phyloP scores from a whole-genome alignment of 2,797 vertebrate species.

The Sebastolobus altivelis region DNA sequence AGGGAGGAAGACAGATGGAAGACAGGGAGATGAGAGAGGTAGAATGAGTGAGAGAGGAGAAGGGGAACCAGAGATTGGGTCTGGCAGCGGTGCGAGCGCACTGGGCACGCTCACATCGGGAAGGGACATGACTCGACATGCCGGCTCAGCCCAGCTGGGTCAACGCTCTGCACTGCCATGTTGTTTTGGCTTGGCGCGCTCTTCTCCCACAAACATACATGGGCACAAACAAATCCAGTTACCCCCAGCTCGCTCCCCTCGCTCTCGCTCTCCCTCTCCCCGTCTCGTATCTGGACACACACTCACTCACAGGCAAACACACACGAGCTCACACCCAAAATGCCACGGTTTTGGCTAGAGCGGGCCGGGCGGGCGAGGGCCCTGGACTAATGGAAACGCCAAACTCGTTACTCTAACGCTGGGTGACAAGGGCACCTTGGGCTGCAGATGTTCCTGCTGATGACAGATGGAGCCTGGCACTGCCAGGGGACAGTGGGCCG shows the following conservation, averaged over 20 bases:
- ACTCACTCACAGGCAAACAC: slow-evolving; percentile 68
- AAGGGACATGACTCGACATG: slow-evolving; percentile 85
- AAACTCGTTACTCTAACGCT: slow-evolving; percentile 95
- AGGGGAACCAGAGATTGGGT: slow-evolving; percentile 60
- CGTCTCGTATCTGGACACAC: slow-evolving; percentile 68
- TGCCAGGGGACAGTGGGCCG: slow-evolving; percentile 86
- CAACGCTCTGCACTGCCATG: slow-evolving; percentile 79
- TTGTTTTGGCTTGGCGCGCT: slow-evolving; percentile 76
- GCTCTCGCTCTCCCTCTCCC: slow-evolving; percentile 42
- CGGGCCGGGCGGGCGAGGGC: slow-evolving; percentile 70
- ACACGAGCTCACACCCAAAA: slow-evolving; percentile 78
- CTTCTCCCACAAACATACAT: slow-evolving; percentile 7
- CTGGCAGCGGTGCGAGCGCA: slow-evolving; percentile 76
- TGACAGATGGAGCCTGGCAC: slow-evolving; percentile 95
- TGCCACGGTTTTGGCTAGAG: slow-evolving; percentile 77
- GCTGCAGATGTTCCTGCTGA: slow-evolving; percentile 94
- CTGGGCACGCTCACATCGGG: slow-evolving; percentile 82
- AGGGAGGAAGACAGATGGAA: slow-evolving; percentile 77
- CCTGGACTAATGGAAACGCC: slow-evolving; percentile 91
- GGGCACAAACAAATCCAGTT: slow-evolving; percentile 22
- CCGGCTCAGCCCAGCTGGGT: slow-evolving; percentile 84
- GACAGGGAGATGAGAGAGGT: slow-evolving; percentile 71
- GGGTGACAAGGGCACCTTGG: slow-evolving; percentile 98
- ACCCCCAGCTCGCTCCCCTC: slow-evolving; percentile 54
- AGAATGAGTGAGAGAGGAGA: slow-evolving; percentile 24